Conservation (phyloP, 2,113 vertebrate species). For the Centropus bengalensis region DNA sequence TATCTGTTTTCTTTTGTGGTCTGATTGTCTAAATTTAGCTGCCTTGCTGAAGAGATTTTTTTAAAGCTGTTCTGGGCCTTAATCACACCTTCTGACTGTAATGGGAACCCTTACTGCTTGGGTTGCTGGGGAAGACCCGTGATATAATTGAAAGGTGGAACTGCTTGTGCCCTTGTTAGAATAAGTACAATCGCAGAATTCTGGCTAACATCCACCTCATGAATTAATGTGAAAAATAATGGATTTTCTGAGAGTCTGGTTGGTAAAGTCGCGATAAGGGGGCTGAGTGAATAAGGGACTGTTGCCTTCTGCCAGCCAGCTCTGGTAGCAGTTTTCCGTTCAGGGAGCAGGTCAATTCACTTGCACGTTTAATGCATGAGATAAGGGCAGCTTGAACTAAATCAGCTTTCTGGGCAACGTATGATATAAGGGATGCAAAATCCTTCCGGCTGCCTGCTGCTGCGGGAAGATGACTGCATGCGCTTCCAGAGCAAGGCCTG, state of each 20-base stretch:
- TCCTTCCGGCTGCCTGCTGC: background rate
- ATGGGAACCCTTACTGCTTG: background rate
- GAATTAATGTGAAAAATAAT: slow-evolving; percentile 42
- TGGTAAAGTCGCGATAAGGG: slow-evolving; percentile 39
- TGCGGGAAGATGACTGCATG: background rate
- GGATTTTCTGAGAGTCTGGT: slow-evolving; percentile 8
- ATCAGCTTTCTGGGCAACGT: slow-evolving; percentile 17
- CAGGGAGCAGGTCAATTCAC: background rate
- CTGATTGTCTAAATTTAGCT: background rate
- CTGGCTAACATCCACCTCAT: slow-evolving; percentile 17
- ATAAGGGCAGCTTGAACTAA: slow-evolving; percentile 13
- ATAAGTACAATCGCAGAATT: background rate
- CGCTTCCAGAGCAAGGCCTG: background rate
- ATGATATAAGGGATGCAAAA: background rate
- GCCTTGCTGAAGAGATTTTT: background rate
- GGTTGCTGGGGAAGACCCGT: background rate
- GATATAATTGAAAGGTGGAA: background rate
- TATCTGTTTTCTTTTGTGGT: background rate
- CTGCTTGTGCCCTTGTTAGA: background rate
- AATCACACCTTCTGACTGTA: background rate
- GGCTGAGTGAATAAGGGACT: background rate
- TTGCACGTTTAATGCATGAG: slow-evolving; percentile 42
- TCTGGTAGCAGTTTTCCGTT: background rate
- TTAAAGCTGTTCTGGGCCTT: background rate
- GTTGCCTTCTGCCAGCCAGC: slow-evolving; percentile 3